Evolutionary conservation across 2,113 vertebrate genomes (phyloP), one percentile per base, ranked within the genome.

Genomic region (Silurus asotus): DNA sequence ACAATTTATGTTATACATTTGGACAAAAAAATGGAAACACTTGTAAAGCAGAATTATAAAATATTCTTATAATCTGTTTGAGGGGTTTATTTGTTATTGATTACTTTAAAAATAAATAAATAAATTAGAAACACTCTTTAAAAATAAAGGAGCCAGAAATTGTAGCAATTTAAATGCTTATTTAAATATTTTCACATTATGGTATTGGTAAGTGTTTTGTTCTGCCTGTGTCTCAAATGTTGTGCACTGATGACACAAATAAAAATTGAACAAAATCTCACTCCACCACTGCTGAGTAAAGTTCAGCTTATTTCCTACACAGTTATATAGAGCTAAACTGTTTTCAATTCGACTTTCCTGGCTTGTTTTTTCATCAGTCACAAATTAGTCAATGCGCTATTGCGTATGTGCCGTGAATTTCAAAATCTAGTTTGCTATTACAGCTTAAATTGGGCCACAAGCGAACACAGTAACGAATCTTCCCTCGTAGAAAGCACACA

Each of bases 381-480:
- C 25, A 51, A 67, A 81, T 64, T 65, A 56, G 69, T 84, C 82
- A 74, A 88, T 88, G 74, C 81, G 81, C 76, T 81, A 55, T 76
- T 87, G 84, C 55, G 59, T 83, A 81, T 89, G 85, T 83, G 58
- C 76, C 83, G 62, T 61, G 86, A 81, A 86, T 87, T 53, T 81
- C 45, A 90, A 89, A 89, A 90, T 91, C 91, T 86, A 77, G 86
- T 70, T 87, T 81, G 72, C 88, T 58, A 76, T 89, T 90, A 88
- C 88, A 90, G 82, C 82, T 88, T 84, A 90, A 90, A 82, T 90
- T 81, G 84, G 84, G 88, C 55, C 89, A 64, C 87, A 49, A 37
- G 81, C 84, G 87, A 84, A 81, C 87, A 77, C 85, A 20, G 84
- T 67, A 81, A 45, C 87, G 25, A 69, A 78, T 72, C 74, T 90